Conservation (phyloP, 2,888 invertebrate species). For the Actias luna region DNA sequence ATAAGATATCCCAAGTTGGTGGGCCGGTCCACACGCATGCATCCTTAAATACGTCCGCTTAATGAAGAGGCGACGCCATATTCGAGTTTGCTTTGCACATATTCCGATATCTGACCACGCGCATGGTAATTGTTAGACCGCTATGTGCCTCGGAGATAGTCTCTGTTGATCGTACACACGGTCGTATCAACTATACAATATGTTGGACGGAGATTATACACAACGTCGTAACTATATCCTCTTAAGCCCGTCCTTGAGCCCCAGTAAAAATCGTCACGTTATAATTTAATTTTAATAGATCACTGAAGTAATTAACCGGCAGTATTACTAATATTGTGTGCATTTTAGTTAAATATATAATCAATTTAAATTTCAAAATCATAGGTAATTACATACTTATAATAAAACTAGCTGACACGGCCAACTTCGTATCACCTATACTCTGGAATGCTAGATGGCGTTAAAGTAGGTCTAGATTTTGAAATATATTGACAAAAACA, state of each 20-base stretch:
- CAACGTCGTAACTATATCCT: background rate
- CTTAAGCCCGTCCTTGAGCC: background rate
- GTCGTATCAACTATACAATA: background rate
- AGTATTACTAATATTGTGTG: too few relatives aligned
- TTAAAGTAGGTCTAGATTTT: too few relatives aligned
- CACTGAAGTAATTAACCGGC: too few relatives aligned
- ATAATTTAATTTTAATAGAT: too few relatives aligned
- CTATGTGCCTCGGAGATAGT: slow-evolving; percentile 16
- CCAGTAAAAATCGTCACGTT: too few relatives aligned
- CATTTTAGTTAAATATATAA: too few relatives aligned
- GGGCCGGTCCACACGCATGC: background rate
- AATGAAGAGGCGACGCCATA: slow-evolving; percentile 17
- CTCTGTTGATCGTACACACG: background rate
- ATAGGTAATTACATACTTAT: too few relatives aligned
- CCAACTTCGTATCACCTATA: too few relatives aligned
- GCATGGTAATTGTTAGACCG: slow-evolving; percentile 34
- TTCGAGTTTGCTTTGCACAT: slow-evolving; percentile 17
- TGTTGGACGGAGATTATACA: background rate
- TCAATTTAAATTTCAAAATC: too few relatives aligned
- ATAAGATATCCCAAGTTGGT: background rate
- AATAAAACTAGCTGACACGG: too few relatives aligned
- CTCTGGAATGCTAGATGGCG: too few relatives aligned
- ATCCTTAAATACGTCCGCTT: slow-evolving; percentile 1
- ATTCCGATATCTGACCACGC: slow-evolving; percentile 19
- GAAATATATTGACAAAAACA: too few relatives aligned